Conservation (phyloP, 1,140 invertebrate genomes). For the Fopius arisanus region DNA sequence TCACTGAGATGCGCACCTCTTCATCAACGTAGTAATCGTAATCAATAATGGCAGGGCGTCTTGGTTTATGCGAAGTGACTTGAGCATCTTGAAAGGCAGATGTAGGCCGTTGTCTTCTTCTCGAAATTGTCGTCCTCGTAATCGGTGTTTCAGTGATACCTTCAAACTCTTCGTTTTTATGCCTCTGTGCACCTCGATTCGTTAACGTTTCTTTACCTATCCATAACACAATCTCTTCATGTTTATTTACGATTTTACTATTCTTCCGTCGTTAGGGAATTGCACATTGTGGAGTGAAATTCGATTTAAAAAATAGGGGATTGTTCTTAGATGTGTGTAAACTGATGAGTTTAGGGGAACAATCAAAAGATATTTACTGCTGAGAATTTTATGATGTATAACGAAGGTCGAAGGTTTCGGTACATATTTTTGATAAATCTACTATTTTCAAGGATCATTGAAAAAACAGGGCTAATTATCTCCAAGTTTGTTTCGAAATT, state of each 20-base stretch:
- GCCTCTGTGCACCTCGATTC: constrained; percentile 6
- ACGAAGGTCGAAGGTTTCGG: no score
- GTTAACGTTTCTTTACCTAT: constrained; percentile 16
- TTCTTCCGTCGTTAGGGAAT: background rate
- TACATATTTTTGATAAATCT: no score
- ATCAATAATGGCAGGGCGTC: constrained; percentile 61
- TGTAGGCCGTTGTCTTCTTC: constrained; percentile 49
- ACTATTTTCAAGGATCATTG: no score
- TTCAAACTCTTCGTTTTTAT: constrained; percentile 26
- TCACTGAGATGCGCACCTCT: constrained; percentile 66
- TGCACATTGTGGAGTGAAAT: background rate
- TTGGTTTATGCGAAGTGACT: constrained; percentile 45
- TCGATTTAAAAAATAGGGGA: background rate
- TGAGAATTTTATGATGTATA: no score
- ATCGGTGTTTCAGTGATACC: constrained; percentile 43
- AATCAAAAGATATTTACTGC: no score
- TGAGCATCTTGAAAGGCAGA: constrained; percentile 40
- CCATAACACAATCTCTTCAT: constrained; percentile 1
- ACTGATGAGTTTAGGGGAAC: no score
- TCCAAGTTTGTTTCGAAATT: no score
- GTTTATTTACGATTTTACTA: background rate
- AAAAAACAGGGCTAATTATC: no score
- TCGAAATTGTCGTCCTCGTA: constrained; percentile 41
- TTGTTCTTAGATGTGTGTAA: no score
- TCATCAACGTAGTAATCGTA: constrained; percentile 77